These are phyloP conservation scores for Adineta ricciae DNA, from an alignment of 2,888 invertebrate species.

Conservation along the genomic window DNA sequence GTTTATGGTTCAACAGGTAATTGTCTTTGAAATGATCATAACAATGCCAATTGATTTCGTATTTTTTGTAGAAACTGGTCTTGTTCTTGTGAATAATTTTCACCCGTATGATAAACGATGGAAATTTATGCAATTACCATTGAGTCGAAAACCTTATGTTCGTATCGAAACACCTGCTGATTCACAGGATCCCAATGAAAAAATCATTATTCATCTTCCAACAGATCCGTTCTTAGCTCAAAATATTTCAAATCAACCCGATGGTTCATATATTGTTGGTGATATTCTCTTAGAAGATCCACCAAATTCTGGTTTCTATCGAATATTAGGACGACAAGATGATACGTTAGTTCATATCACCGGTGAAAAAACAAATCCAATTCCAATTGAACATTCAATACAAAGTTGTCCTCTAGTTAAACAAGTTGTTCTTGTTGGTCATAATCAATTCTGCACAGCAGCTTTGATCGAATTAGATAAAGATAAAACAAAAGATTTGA, in stretches of 20 bases:
- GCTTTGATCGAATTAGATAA: not conserved
- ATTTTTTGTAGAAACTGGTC: not conserved
- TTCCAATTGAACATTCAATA: not conserved
- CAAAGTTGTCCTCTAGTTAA: not conserved
- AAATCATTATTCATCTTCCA: not conserved
- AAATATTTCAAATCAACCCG: not conserved
- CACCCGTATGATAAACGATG: not conserved
- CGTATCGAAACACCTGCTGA: not conserved
- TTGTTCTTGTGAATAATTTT: not conserved
- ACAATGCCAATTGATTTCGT: not conserved
- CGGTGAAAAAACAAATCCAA: slow-evolving; percentile 19
- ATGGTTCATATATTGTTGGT: not conserved
- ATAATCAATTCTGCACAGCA: not conserved
- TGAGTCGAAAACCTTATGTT: not conserved
- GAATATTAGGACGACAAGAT: not conserved
- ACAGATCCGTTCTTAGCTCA: not conserved
- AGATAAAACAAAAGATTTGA: not conserved
- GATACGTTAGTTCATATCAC: not conserved
- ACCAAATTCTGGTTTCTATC: not conserved
- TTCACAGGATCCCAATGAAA: not conserved
- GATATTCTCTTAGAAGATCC: not conserved
- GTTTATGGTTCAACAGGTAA: not conserved
- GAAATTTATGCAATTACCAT: not conserved
- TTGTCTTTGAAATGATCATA: not conserved
- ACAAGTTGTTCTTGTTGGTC: not conserved